Evolutionary conservation across 2,113 vertebrate species (phyloP), one percentile per base, ranked within the genome.

Genomic region (Otus sunia): DNA sequence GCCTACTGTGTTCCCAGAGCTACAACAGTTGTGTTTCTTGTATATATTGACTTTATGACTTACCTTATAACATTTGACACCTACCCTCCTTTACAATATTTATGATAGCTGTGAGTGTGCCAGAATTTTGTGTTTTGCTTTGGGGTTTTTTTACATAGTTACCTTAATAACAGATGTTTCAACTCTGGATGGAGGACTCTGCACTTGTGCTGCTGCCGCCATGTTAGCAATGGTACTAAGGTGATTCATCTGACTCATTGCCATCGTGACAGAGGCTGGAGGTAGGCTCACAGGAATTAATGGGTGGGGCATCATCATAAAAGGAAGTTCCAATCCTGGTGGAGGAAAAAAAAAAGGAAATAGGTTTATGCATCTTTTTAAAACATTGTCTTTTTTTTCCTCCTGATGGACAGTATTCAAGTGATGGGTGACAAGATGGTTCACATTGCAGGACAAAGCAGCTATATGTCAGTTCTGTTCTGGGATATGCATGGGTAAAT

Each of bases 251-350:
- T 99, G 99, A 98, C 99, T 99, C 99, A 99, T 99, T 12, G 99
- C 99, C 99, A 99, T 99, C 29, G 99, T 99, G 98, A 99, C 99
- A 94, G 99, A 99, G 82, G 99, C 99, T 97, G 99, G 99, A 98
- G 99, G 99, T 98, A 99, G 98, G 98, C 99, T 99, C 98, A 99
- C 99, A 5, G 99, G 99, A 97, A 99, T 99, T 97, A 99, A 98
- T 5, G 99, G 99, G 97, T 99, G 99, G 95, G 99, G 99, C 99
- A 99, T 99, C 99, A 99, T 99, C 99, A 99, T 99, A 97, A 99
- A 99, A 96, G 99, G 99, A 96, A 99, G 99, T 97, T 99, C 99
- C 98, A 99, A 96, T 95, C 99, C 99, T 99, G 95, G 88, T 30
- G 68, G 66, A 6, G 56, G 53, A 88, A 47, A 86, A 88, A 30